phyloP scores from a whole-genome alignment of 2,888 invertebrate species.

The Autographa pulchrina region DNA sequence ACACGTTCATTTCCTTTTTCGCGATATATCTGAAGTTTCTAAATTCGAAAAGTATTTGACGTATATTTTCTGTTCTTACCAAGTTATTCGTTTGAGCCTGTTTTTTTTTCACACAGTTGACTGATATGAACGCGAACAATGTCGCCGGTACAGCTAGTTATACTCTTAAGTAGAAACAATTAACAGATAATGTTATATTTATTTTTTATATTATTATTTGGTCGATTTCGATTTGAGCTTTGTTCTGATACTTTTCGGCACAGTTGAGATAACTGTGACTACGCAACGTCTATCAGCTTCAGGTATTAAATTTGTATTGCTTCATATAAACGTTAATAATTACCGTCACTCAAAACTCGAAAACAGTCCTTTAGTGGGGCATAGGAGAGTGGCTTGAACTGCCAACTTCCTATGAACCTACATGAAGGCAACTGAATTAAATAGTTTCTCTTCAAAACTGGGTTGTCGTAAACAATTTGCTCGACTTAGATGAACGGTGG shows the following conservation, averaged over 20 bases:
- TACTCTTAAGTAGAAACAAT: no score
- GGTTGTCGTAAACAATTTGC: conserved; percentile 83
- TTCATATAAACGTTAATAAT: conserved; percentile 11
- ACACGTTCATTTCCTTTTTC: conserved; percentile 43
- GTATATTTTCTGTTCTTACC: background rate
- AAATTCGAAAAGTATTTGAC: background rate
- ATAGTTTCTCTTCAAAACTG: conserved; percentile 81
- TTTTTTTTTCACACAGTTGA: no score
- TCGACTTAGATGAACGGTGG: conserved; percentile 67
- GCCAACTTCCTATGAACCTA: conserved; percentile 72
- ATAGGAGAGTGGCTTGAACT: conserved; percentile 70
- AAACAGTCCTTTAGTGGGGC: conserved; percentile 44
- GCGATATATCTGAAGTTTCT: conserved; percentile 14
- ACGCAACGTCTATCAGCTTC: no score
- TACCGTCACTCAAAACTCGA: conserved; percentile 39
- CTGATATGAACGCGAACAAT: no score
- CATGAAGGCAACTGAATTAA: conserved; percentile 81
- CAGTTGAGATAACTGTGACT: no score
- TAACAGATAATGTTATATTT: no score
- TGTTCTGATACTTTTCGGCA: no score
- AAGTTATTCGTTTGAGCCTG: background rate
- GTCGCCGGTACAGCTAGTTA: no score
- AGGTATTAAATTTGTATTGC: background rate
- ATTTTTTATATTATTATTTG: no score
- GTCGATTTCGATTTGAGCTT: no score